These are phyloP conservation scores for Drosophila bifasciata DNA, from an alignment of 1,140 invertebrate species.

Conservation along the genomic window DNA sequence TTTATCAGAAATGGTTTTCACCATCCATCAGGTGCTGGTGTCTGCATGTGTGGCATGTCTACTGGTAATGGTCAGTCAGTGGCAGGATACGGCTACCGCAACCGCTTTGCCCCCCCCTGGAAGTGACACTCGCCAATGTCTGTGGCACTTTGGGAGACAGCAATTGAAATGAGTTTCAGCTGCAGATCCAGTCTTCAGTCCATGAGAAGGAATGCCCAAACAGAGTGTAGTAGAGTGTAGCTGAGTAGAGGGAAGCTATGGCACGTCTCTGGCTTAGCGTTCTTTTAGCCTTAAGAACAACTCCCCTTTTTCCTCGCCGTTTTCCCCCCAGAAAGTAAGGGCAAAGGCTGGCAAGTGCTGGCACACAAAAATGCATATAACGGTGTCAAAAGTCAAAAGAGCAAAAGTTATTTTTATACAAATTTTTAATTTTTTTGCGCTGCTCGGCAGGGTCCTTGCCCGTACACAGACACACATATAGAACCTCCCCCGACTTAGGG, in stretches of 20 bases:
- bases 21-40: conserved; percentile 8
- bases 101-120: neutral
- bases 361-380: conserved; percentile 74
- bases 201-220: conserved; percentile 25
- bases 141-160: neutral
- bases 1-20: conserved; percentile 36
- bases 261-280: conserved; percentile 41
- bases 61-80: neutral
- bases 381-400: conserved; percentile 73
- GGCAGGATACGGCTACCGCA: neutral
- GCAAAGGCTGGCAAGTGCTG: conserved; percentile 49
- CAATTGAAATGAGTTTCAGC: conserved; percentile 50
- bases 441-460: conserved; percentile 38
- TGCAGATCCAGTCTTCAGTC: conserved; percentile 30
- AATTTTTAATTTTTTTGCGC: conserved; percentile 65
- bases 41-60: too few species aligned
- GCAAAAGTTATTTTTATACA: conserved; percentile 74
- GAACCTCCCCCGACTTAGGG: neutral
- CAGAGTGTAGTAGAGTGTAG: conserved; percentile 3
- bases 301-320: neutral
- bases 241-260: conserved; percentile 5
- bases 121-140: too few species aligned
- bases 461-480: conserved; percentile 24
- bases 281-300: conserved; percentile 31
- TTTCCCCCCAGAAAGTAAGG: conserved; percentile 22